Evolutionary conservation across 2,113 vertebrate genomes (phyloP), one percentile per base, ranked within the genome.

Genomic region (Microcebus tavaratra): DNA sequence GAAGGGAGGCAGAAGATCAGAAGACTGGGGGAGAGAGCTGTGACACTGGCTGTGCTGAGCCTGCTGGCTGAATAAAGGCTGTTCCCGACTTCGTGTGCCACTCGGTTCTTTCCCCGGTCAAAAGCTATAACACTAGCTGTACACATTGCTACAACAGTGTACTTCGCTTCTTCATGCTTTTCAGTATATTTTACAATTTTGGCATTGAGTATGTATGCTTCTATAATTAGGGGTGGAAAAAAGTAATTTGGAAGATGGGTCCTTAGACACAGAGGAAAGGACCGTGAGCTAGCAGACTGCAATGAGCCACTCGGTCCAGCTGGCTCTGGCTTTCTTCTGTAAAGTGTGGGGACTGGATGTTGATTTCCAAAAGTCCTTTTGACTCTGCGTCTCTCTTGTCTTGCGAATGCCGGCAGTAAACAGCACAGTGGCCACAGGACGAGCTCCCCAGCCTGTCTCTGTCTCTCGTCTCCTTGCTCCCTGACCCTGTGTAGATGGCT

Each of bases 201-300:
- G 53, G 4, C 11, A 59, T 55, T n/a, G 59, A 50, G 10, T 39
- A 9, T 79, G 6, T 73, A 29, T 6, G 8, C 4, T 87, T 57
- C 48, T 48, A 3, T 67, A 79, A 79, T 53, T 73, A n/a, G n/a
- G 20, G 6, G 11, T 3, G 11, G 2, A 42, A 76, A 34, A n/a
- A 23, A 59, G 12, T 79, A 2, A 20, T 48, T 87, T 72, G 55
- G 45, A 78, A 45, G 63, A 31, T 23, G 25, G 34, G 10, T 15
- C 25, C 34, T 83, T 14, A 36, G 20, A 72, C 17, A 53, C 31
- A 34, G 18, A 81, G 17, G 29, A 39, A 48, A 81, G 36, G 48
- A 31, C 1, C 14, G 0, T 80, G 3, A 20, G 8, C 3, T 39
- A 27, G 29, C 5, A 91, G 17, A 48, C 6, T 10, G 0, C 7